Base-by-base conservation (phyloP, 64 coral and sea anemone species). In the Acropora tenuis region DNA sequence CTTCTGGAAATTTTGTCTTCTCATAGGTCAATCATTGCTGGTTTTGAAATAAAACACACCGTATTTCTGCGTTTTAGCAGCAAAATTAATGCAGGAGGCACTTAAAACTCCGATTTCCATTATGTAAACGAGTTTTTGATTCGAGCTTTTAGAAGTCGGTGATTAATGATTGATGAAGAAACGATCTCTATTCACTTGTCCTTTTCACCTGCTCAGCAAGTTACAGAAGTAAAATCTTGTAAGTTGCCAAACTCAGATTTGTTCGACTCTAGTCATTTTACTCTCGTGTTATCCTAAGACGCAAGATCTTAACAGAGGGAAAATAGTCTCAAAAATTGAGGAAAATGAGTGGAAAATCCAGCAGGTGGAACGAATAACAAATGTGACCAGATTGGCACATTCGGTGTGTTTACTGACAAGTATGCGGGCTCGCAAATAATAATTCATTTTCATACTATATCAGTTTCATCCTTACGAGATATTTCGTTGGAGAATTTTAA, bases 91-190 rank as follows among this genome's bases (percentile, higher is more conserved):
- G 11, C 43, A 48, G 46, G 3, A 43, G 30, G 13, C 47, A 8
- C 50, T 85, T 19, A 58, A 48, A 1, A 15, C 75, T 17, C 12
- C 10, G 43, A 41, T 76, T 76, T 15, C 8, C 52, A 50, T 59
- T 81, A 41, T 71, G 82, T 12, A 71, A 49, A 85, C 47, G 7
- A 78, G 68, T 63, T 69, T 42, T 42, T 18, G 82, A 16, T 18
- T 46, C 60, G 63, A n/a, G 61, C 47, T 85, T 72, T 69, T 8
- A 85, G 45, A 45, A 71, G 82, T 72, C 17, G 17, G 43, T 58
- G 63, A 85, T 85, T 85, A 85, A 85, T 85, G 1, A 47, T 85
- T 85, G 10, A 85, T 20, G 43, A 71, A 9, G 2, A 71, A 85
- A 76, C 48, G 42, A 65, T 15, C 5, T 55, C 5, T 1, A 55